phyloP scores from a whole-genome alignment of 1,140 invertebrate species.

The Camponotus floridanus region DNA sequence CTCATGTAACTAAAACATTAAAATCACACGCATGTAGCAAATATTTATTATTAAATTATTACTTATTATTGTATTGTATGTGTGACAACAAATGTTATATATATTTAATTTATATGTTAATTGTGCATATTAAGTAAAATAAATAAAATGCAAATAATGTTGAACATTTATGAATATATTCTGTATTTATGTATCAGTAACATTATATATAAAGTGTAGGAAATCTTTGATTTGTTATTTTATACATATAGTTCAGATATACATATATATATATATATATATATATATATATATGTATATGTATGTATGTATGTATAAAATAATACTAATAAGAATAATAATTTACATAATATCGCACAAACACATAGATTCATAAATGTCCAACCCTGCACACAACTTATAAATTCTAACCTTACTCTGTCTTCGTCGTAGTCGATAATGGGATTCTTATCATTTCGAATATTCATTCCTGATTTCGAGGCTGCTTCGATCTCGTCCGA shows the following conservation, averaged over 20 bases:
- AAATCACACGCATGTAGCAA: not conserved
- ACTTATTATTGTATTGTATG: not conserved
- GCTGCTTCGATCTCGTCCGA: slow-evolving; percentile 60
- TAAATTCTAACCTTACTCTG: slow-evolving; percentile 81
- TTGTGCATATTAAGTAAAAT: not conserved
- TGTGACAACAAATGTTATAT: too few relatives aligned
- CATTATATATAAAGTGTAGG: not conserved
- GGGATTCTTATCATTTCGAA: slow-evolving; percentile 66
- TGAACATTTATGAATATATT: not conserved
- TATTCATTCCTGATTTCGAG: slow-evolving; percentile 38
- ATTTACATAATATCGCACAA: not conserved
- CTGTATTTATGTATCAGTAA: not conserved
- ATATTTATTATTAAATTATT: too few relatives aligned
- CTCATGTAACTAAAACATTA: slow-evolving; percentile 83
- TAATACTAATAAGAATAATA: not conserved
- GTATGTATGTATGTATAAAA: too few relatives aligned
- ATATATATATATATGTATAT: too few relatives aligned
- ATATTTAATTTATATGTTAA: too few relatives aligned
- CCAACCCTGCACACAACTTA: slow-evolving; percentile 11
- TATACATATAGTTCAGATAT: not conserved
- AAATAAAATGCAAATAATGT: not conserved
- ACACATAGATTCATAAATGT: not conserved
- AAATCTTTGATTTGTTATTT: not conserved
- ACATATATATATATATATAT: too few relatives aligned
- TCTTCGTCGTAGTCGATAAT: slow-evolving; percentile 81